Conservation (phyloP, 1,140 invertebrate species). For the Hylaeus volcanicus region DNA sequence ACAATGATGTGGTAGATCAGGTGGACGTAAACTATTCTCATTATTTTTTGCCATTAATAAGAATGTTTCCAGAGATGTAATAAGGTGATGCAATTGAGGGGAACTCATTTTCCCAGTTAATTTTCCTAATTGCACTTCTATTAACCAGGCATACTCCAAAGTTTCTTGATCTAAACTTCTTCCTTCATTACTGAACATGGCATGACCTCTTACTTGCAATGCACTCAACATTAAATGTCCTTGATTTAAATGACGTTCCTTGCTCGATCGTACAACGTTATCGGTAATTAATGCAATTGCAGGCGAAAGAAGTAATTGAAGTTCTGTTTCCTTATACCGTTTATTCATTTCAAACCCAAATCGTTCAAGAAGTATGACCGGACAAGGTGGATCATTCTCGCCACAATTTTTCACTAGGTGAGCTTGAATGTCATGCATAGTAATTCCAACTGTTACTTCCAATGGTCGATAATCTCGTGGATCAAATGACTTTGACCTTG, state of each 20-base stretch:
- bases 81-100: slow-evolving; percentile 91
- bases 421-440: slow-evolving; percentile 96
- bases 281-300: slow-evolving; percentile 91
- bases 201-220: slow-evolving; percentile 95
- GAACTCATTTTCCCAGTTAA: slow-evolving; percentile 89
- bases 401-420: slow-evolving; percentile 95
- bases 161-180: slow-evolving; percentile 95
- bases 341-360: slow-evolving; percentile 99
- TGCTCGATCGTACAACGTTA: slow-evolving; percentile 84
- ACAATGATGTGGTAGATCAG: slow-evolving; percentile 88
- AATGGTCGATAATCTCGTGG: slow-evolving; percentile 92
- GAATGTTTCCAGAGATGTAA: slow-evolving; percentile 94
- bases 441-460: slow-evolving; percentile 95
- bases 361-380: slow-evolving; percentile 93
- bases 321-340: slow-evolving; percentile 92
- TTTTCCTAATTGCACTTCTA: slow-evolving; percentile 91
- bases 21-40: slow-evolving; percentile 92
- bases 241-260: slow-evolving; percentile 90
- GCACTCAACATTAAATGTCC: slow-evolving; percentile 95
- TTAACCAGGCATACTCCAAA: slow-evolving; percentile 97
- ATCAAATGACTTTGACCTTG: slow-evolving; percentile 86
- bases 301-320: slow-evolving; percentile 95
- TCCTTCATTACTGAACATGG: slow-evolving; percentile 97
- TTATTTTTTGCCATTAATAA: slow-evolving; percentile 91
- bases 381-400: slow-evolving; percentile 93